phyloP scores from a whole-genome alignment of 2,113 vertebrate genomes.

The Poicephalus gulielmi region DNA sequence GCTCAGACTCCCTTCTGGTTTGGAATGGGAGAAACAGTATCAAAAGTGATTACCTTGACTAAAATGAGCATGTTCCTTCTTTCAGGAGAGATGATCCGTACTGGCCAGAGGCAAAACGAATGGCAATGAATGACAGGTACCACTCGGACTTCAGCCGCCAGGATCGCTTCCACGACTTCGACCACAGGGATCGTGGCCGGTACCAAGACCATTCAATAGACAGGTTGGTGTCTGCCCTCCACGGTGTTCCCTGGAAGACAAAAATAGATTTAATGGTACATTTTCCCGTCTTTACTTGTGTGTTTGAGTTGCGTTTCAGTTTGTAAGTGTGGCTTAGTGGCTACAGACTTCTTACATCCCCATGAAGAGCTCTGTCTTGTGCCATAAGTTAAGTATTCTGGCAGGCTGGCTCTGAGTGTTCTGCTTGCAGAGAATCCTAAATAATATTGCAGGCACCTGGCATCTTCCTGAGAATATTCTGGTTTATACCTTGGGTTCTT shows the following conservation, averaged over 20 bases:
- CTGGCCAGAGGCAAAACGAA: constrained; percentile 90
- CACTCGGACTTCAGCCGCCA: constrained; percentile 88
- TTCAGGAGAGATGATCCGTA: constrained; percentile 87
- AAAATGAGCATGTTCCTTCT: not conserved
- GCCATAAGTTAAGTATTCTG: not conserved
- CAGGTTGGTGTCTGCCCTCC: constrained; percentile 69
- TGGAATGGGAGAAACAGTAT: not conserved
- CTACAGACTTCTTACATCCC: not conserved
- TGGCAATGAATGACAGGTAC: constrained; percentile 90
- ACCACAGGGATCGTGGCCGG: constrained; percentile 89
- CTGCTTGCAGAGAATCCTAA: not conserved
- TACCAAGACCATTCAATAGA: constrained; percentile 88
- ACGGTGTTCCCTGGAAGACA: not conserved
- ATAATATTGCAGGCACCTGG: not conserved
- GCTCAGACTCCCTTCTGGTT: not conserved
- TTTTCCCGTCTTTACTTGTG: not conserved
- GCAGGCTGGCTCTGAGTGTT: not conserved
- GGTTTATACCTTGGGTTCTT: not conserved
- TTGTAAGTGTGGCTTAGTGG: not conserved
- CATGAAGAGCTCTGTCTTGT: not conserved
- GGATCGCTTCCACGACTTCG: constrained; percentile 93
- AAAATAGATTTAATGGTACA: not conserved
- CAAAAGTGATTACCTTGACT: not conserved
- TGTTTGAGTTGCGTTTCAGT: not conserved
- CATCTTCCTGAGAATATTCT: not conserved